Evolutionary conservation across 2,797 vertebrate genomes (phyloP), one percentile per base, ranked within the genome.

Genomic region (Pelochelys cantorii): DNA sequence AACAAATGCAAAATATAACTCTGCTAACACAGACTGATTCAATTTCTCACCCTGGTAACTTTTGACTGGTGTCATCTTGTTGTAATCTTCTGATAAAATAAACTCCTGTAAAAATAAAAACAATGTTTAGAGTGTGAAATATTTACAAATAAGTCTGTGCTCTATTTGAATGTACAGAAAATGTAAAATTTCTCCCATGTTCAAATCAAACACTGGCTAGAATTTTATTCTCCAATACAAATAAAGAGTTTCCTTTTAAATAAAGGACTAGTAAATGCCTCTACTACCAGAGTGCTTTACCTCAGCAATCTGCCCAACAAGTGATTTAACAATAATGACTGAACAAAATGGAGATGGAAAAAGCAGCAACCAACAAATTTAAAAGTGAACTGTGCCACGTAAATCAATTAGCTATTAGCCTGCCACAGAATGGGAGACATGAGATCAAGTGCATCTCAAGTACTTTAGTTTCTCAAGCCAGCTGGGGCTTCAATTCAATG

Each of bases 31-130:
- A 83, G 11, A 85, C 0, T 0, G n/a, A 90, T 82, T 23, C 5
- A 9, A 27, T 59, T 77, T 97, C 98, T 98, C 98, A 99, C 99
- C 99, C 97, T 98, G 98, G 96, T 99, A 99, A 79, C 97, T 99
- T 96, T 98, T 98, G 91, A 98, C 98, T 87, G 99, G 98, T 79
- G 98, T 99, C 98, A 99, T 99, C 98, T 99, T 99, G 97, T 99
- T 99, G 97, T 99, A 99, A 97, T 99, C 99, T 96, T 99, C 99
- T 1, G 99, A 98, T 95, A 99, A 98, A 97, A 99, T 97, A 97
- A 99, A 99, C 96, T 99, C 99, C 99, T 99, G 90, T 29, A 95
- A 89, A 84, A 97, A 4, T 54, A 62, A 85, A 97, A 86, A 95
- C 52, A 74, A 96, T 60, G 54, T 77, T 97, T 94, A 96, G 93